Evolutionary conservation across 2,113 vertebrate genomes (phyloP), one percentile per base, ranked within the genome.

Genomic region (Mesembrinibis cayennensis): DNA sequence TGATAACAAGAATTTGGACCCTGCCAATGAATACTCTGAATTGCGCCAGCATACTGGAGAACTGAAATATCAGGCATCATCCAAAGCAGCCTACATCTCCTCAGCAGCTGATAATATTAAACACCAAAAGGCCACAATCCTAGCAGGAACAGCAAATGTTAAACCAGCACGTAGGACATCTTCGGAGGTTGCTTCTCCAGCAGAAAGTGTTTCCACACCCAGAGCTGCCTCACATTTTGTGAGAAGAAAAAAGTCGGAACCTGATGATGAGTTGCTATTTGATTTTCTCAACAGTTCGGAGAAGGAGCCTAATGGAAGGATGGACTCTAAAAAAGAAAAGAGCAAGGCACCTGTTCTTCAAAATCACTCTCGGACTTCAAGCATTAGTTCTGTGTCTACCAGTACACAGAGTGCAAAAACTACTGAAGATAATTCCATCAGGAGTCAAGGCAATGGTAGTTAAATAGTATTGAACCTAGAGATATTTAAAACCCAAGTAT

Each of bases 261-360:
- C 99, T 76, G 98, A 99, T n/a, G 99, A 99, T 69, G 99, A 99
- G 87, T 97, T 99, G 90, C 98, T 99, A 0, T 99, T 99, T 98
- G 99, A 99, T 97, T 99, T 99, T 98, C 98, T 99, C 79, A 99
- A 99, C 96, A 99, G 99, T 95, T 99, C 99, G 0, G 99, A 99
- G 67, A 99, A 99, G 55, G 98, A 99, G 8, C 98, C 98, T 44
- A 97, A 97, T 8, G 99, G 98, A 85, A 98, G 96, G 93, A 97
- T 98, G 78, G 99, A 99, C 65, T 95, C 98, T 53, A 99, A 98
- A 94, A 98, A 97, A 90, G 99, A 99, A 49, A 97, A 94, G 47
- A 92, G 88, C 81, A 99, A 97, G 93, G 95, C 97, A 67, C 95
- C 98, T 6, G 97, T 97, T 23, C 93, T 98, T 34, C 95, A 97